These are phyloP conservation scores for Oncorhynchus clarkii DNA, from an alignment of 2,113 vertebrate species.

Conservation along the genomic window DNA sequence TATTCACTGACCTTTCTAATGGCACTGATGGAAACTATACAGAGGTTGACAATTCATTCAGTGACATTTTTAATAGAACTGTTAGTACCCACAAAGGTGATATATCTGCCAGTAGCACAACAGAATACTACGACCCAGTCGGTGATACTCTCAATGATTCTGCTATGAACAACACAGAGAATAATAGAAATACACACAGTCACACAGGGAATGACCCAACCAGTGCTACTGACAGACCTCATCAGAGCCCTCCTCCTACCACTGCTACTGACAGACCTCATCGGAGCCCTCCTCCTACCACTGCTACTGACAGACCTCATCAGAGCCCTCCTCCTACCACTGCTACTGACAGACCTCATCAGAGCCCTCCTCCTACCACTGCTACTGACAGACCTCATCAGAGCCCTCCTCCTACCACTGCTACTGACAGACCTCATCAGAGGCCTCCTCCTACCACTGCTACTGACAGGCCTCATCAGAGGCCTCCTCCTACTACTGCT, in stretches of 20 bases:
- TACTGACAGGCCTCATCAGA: too few species aligned
- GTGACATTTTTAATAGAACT: constrained; percentile 15
- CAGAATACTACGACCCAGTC: background rate
- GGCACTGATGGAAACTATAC: constrained; percentile 23
- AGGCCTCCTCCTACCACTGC: background rate
- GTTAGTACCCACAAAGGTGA: background rate
- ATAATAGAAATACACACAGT: background rate
- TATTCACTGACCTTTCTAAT: constrained; percentile 17
- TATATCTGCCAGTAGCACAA: constrained; percentile 25
- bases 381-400: background rate
- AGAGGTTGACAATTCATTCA: constrained; percentile 1
- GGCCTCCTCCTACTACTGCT: too few species aligned
- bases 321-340: background rate
- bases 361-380: too few species aligned
- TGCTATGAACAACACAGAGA: constrained; percentile 17
- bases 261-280: background rate
- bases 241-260: background rate
- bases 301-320: background rate
- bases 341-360: too few species aligned
- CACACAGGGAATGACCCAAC: background rate
- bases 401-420: background rate
- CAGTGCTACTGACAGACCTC: too few species aligned
- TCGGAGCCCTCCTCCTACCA: background rate
- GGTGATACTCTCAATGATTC: constrained; percentile 6
- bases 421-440: background rate